phyloP scores from a whole-genome alignment of 2,113 vertebrate genomes.

The Cisticola juncidis region DNA sequence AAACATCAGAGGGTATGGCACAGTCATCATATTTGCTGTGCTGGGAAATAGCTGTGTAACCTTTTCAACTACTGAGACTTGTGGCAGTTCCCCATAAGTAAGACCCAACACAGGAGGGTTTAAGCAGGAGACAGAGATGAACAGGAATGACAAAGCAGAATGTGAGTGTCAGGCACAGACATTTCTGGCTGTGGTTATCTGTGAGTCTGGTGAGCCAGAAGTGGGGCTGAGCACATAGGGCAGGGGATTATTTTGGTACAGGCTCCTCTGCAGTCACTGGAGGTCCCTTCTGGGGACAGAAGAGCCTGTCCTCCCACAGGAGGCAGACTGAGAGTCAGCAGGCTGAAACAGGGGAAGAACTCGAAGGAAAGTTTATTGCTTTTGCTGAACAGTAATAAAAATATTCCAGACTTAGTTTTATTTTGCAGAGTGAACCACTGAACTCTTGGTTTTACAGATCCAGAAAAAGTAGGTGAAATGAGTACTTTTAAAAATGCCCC shows the following conservation, averaged over 20 bases:
- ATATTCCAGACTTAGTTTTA: background rate
- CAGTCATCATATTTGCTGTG: rapidly evolving
- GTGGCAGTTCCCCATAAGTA: background rate
- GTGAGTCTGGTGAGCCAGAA: background rate
- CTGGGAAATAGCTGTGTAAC: background rate
- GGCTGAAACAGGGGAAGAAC: background rate
- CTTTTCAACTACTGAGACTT: background rate
- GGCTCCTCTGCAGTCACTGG: background rate
- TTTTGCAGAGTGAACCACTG: background rate
- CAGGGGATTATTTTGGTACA: background rate
- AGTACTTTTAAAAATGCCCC: background rate
- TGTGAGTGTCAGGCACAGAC: background rate
- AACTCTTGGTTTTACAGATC: background rate
- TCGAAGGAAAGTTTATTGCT: background rate
- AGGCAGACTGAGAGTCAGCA: background rate
- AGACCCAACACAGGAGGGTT: background rate
- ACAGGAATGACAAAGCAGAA: background rate
- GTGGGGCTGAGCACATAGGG: rapidly evolving
- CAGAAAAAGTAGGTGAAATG: background rate
- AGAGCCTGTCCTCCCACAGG: background rate
- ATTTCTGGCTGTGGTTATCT: background rate
- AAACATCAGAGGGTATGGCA: background rate
- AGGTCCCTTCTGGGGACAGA: background rate
- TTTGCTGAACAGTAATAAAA: background rate
- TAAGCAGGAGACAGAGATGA: background rate